phyloP scores from a whole-genome alignment of 2,797 vertebrate species.

The Sciurus vulgaris region DNA sequence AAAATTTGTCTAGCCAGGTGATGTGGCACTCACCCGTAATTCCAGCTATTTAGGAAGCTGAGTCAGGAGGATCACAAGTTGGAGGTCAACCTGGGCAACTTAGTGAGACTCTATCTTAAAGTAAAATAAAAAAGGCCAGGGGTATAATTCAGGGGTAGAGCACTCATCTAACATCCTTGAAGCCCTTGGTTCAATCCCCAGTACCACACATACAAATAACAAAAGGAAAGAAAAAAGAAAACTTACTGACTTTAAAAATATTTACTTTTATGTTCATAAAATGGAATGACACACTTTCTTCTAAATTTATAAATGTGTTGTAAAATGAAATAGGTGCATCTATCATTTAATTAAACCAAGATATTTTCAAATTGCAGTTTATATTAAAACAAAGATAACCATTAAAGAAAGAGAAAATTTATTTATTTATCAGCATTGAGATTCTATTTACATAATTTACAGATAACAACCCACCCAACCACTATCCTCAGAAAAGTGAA shows the following conservation, averaged over 20 bases:
- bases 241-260: conserved; percentile 29
- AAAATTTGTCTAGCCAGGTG: background rate
- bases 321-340: conserved; percentile 31
- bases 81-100: background rate
- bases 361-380: conserved; percentile 57
- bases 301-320: conserved; percentile 52
- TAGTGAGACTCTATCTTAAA: background rate
- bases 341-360: conserved; percentile 62
- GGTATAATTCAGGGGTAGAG: background rate
- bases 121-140: background rate
- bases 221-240: background rate
- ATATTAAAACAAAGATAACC: conserved; percentile 64
- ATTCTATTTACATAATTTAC: conserved; percentile 65
- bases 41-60: background rate
- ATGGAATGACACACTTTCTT: conserved; percentile 28
- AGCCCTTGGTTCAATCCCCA: background rate
- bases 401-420: conserved; percentile 46
- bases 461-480: conserved; percentile 18
- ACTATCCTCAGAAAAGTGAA: conserved; percentile 52
- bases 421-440: conserved; percentile 65
- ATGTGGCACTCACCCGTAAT: background rate
- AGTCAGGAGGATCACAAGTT: background rate
- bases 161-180: background rate
- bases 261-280: conserved; percentile 38
- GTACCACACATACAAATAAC: background rate